Conservation (phyloP, 2,113 vertebrate species). For the Tichodroma muraria region DNA sequence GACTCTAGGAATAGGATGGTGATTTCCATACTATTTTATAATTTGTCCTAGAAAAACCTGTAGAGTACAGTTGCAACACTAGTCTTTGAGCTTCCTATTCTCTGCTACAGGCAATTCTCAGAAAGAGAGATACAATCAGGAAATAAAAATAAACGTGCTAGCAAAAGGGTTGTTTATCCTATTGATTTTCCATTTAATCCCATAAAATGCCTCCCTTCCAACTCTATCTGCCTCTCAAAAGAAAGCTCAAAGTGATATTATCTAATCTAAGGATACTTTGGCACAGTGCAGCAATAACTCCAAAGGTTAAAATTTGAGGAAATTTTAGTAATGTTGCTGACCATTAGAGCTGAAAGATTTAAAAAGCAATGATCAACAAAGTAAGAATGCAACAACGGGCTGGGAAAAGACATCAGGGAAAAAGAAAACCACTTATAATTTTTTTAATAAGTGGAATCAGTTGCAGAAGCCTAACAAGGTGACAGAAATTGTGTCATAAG, state of each 20-base stretch:
- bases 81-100: not conserved
- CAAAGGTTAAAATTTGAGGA: not conserved
- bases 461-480: not conserved
- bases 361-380: not conserved
- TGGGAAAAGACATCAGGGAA: not conserved
- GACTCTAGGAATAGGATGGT: not conserved
- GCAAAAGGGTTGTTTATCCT: slow-evolving; percentile 3
- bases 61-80: not conserved
- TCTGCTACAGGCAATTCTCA: not conserved
- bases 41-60: not conserved
- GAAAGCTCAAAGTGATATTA: not conserved
- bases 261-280: not conserved
- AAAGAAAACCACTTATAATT: not conserved
- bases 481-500: not conserved
- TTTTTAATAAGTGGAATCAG: not conserved
- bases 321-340: not conserved
- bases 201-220: not conserved
- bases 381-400: not conserved
- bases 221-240: not conserved
- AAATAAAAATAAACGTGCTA: slow-evolving; percentile 36
- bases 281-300: not conserved
- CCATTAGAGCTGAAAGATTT: not conserved
- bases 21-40: not conserved
- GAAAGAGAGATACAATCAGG: not conserved
- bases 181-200: slow-evolving; percentile 50